Base-by-base conservation (phyloP, 2,797 vertebrate species). In the Crax fasciolata region DNA sequence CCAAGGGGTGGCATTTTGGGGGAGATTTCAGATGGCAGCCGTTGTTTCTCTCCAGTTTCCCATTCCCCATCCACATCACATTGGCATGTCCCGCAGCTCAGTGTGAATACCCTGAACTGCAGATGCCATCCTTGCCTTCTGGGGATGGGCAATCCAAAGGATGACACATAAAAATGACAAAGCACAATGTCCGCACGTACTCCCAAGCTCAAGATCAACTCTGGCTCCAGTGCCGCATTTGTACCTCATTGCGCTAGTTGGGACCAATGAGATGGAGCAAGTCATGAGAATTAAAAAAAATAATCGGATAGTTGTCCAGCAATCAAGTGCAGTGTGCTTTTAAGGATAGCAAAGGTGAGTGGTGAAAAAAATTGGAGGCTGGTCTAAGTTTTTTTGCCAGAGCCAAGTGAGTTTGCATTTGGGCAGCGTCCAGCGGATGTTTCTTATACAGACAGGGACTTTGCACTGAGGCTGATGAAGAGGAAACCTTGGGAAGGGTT, bases 381-480 rank as follows among this genome's bases (percentile, higher is more conserved):
- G 55, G 52, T 71, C 20, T 54, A 18, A 20, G 35, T 25, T 71
- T 61, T 82, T 72, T 51, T 51, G 24, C 74, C 24, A 74, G 41
- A 93, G 58, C 70, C 90, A 81, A 75, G 49, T 39, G 28, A 86
- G 73, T 92, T 90, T 70, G 84, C 63, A 87, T 90, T 63, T 84
- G 78, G 74, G 76, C 11, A 28, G 39, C 11, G 4, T 73, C 90
- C 96, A 95, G 65, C 65, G 39, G 84, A 43, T 2, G 20, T 59
- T 93, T 89, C 21, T 48, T 55, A 30, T 43, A 20, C 38, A n/a
- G n/a, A 30, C 23, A 73, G 58, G 67, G 46, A 65, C 38, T 62
- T 62, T 4, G 17, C 38, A 30, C 13, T 6, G 39, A 62, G 61
- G 8, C 39, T 30, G 39, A 30, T 43, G 61, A 18, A 62, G 39